Evolutionary conservation across 2,797 vertebrate species (phyloP).

Genomic region (Bradypus variegatus): DNA sequence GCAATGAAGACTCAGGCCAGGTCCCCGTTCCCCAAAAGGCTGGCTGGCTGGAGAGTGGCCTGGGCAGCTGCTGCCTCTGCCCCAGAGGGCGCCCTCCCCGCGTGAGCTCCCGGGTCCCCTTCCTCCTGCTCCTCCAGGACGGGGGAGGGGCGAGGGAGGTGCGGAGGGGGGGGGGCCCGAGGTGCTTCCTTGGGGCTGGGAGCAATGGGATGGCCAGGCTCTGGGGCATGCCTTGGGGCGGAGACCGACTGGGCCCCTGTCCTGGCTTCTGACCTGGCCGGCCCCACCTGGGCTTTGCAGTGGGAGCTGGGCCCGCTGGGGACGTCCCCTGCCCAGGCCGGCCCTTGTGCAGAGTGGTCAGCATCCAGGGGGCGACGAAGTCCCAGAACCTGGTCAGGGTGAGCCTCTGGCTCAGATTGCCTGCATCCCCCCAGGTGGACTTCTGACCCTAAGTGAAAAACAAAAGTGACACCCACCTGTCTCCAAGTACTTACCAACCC

Average conservation of each 20-base stretch:
- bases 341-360: not conserved
- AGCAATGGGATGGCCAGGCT: not conserved
- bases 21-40: not conserved
- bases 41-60: too few relatives aligned
- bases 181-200: not conserved
- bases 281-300: not conserved
- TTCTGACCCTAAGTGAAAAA: not conserved
- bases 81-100: not conserved
- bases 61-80: not conserved
- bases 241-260: too few relatives aligned
- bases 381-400: not conserved
- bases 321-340: not conserved
- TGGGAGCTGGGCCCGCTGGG: not conserved
- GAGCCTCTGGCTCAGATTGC: not conserved
- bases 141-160: not conserved
- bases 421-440: not conserved
- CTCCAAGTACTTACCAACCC: not conserved
- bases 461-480: not conserved
- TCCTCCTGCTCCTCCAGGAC: not conserved
- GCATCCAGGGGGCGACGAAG: not conserved
- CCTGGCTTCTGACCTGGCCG: not conserved
- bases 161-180: not conserved
- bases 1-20: not conserved
- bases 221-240: not conserved
- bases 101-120: not conserved